Base-by-base conservation (phyloP, 2,113 vertebrate genomes). In the Castor canadensis region DNA sequence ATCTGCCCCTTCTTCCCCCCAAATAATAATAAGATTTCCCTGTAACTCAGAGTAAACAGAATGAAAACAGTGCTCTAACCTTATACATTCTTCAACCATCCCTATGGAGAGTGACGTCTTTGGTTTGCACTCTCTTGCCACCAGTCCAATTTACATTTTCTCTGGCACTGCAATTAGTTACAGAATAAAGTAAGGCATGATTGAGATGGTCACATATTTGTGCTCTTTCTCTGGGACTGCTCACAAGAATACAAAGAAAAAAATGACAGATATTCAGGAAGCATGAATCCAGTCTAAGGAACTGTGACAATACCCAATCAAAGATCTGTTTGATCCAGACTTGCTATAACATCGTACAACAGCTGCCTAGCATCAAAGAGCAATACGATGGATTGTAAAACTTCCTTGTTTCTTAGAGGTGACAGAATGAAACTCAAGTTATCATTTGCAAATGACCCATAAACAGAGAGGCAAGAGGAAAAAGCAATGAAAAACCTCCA, bases 1-100 rank as follows among this genome's bases (percentile, higher is more conserved):
- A n/a, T n/a, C n/a, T n/a, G n/a, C n/a, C n/a, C n/a, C n/a, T n/a
- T n/a, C n/a, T n/a, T n/a, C n/a, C n/a, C n/a, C n/a, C n/a, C n/a
- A n/a, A n/a, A 66, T 60, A 87, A 73, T 66, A 56, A 93, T 49
- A 92, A 82, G 19, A 69, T 94, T 96, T 96, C 32, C 93, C 79
- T 84, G 20, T 94, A 90, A 95, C 81, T 83, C 58, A 67, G 72
- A 93, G 45, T 77, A 91, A 94, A 95, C 72, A 91, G 30, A 71
- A 73, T 52, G 17, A 86, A 96, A 97, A 94, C 35, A 79, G 69
- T 66, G 56, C 30, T 52, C 52, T 19, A 62, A 86, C 88, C 10
- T 62, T 66, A 73, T 62, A 92, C 49, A 71, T 91, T 83, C 28
- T 71, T 79, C 67, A 90, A 89, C 58, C 94, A 62, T 75, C 45